Conservation (phyloP, 2,888 invertebrate genomes). For the Rhamnusium bicolor region DNA sequence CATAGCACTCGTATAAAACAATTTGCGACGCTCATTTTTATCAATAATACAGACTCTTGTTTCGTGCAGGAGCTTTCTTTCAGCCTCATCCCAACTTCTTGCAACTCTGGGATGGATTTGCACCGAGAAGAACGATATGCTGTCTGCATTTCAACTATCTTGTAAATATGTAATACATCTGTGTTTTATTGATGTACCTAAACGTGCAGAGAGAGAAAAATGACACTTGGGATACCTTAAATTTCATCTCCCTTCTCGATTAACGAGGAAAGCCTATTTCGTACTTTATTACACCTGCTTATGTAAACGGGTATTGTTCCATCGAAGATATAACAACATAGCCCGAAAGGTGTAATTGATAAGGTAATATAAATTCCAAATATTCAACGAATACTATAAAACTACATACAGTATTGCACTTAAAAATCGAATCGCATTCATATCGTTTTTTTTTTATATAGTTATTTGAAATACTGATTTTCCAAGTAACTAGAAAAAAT, state of each 20-base stretch:
- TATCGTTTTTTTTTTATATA: too few species aligned
- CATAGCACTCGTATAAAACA: slow-evolving; percentile 69
- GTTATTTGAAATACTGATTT: too few species aligned
- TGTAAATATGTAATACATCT: slow-evolving; percentile 48
- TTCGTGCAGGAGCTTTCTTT: slow-evolving; percentile 49
- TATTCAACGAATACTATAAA: too few species aligned
- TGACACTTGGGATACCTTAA: not conserved
- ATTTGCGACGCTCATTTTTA: slow-evolving; percentile 70
- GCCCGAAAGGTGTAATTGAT: too few species aligned
- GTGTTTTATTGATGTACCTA: slow-evolving; percentile 18
- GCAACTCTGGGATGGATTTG: slow-evolving; percentile 53
- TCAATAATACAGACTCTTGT: slow-evolving; percentile 68
- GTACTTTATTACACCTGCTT: too few species aligned
- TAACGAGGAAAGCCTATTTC: not conserved
- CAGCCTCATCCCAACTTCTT: slow-evolving; percentile 23
- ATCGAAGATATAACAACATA: too few species aligned
- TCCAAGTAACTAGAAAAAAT: too few species aligned
- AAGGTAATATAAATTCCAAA: too few species aligned
- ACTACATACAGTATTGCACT: too few species aligned
- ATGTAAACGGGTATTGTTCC: too few species aligned
- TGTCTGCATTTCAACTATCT: slow-evolving; percentile 60
- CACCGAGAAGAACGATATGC: slow-evolving; percentile 48
- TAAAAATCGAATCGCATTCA: too few species aligned
- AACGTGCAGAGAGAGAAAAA: slow-evolving; percentile 1
- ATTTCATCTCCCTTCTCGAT: not conserved